A percentile compares a stretch with the other conserved stretches of the same genome.
Conservation (phyloP, 2,888 invertebrate species). For the Noctuana brunneofusca region DNA sequence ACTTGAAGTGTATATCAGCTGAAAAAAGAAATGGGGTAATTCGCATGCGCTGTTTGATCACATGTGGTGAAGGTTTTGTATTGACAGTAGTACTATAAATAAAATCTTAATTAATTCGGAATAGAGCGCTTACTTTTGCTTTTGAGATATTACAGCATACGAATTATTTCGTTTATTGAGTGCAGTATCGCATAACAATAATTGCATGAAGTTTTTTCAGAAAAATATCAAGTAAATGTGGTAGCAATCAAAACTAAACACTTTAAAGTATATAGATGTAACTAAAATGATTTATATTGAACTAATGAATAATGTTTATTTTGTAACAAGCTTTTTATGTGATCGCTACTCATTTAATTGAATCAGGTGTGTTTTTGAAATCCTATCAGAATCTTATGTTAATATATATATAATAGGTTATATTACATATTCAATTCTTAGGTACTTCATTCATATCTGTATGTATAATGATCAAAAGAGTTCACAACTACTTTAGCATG, state of each 20-base stretch:
- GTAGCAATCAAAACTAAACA: not conserved
- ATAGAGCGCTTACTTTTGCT: constrained; percentile 73
- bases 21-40: constrained; percentile 52
- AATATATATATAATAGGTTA: too few relatives aligned
- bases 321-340: not conserved
- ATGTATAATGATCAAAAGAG: too few relatives aligned
- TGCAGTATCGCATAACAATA: constrained; percentile 57
- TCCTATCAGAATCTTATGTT: not conserved
- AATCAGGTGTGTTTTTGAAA: constrained; percentile 18
- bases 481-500: too few relatives aligned
- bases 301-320: not conserved
- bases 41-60: constrained; percentile 68
- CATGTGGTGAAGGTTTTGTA: constrained; percentile 73
- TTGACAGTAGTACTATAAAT: constrained; percentile 52
- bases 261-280: not conserved
- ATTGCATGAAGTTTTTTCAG: constrained; percentile 63
- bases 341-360: constrained; percentile 13
- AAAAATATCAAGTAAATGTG: constrained; percentile 38
- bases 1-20: constrained; percentile 45
- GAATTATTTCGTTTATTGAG: constrained; percentile 63
- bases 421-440: too few relatives aligned
- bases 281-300: too few relatives aligned
- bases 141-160: constrained; percentile 65
- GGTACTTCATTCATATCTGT: too few relatives aligned
- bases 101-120: constrained; percentile 60